phyloP scores from a whole-genome alignment of 2,888 invertebrate species.

The Napeogenes sylphis region DNA sequence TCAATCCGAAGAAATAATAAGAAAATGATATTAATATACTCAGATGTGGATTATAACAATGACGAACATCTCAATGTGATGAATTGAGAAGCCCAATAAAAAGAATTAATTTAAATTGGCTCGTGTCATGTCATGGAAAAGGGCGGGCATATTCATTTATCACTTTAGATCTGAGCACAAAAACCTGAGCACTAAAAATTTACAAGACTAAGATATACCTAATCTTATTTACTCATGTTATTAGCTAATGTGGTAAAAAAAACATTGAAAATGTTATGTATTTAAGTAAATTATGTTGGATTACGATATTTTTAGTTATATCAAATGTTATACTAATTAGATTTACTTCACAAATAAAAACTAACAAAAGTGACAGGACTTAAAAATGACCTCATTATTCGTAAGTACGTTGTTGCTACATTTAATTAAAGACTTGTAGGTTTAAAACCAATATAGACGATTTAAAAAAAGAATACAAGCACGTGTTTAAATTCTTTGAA shows the following conservation, averaged over 20 bases:
- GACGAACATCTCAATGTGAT: conserved; percentile 22
- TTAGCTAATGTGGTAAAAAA: background rate
- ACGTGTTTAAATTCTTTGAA: background rate
- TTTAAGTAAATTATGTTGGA: no score
- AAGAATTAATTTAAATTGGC: conserved; percentile 27
- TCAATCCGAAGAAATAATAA: no score
- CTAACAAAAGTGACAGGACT: no score
- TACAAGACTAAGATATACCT: background rate
- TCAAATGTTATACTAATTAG: no score
- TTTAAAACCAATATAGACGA: background rate
- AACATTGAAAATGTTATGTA: no score
- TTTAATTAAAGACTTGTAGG: no score
- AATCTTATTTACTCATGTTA: background rate
- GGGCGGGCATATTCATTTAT: conserved; percentile 27
- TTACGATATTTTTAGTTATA: no score
- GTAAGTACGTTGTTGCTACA: no score
- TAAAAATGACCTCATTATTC: no score
- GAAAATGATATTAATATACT: no score
- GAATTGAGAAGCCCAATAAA: conserved; percentile 26
- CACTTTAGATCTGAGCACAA: conserved; percentile 9
- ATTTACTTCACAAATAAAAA: no score
- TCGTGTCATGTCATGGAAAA: conserved; percentile 23
- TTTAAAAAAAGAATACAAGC: background rate
- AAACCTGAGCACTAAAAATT: conserved; percentile 1
- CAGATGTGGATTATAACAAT: conserved; percentile 4